Evolutionary conservation across 1,140 invertebrate species (phyloP).

Genomic region (Bemisia tabaci): DNA sequence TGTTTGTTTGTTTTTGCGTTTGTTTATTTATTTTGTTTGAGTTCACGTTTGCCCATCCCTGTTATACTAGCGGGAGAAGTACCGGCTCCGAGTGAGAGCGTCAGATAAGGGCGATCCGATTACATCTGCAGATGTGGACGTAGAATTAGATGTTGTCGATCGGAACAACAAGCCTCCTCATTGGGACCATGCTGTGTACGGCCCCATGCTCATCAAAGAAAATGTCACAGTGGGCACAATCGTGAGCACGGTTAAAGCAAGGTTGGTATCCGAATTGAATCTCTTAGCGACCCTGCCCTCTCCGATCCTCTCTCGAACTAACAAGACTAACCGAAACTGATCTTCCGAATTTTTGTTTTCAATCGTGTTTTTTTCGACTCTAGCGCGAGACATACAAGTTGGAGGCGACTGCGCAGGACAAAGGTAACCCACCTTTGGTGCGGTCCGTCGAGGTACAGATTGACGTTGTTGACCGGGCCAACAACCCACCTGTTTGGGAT

Average conservation of each 20-base stretch:
- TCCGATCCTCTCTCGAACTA: neutral
- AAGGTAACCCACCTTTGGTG: slow-evolving; percentile 82
- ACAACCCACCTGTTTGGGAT: slow-evolving; percentile 95
- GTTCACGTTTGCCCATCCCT: slow-evolving; percentile 16
- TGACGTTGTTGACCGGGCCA: slow-evolving; percentile 92
- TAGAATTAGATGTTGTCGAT: slow-evolving; percentile 94
- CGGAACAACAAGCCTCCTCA: slow-evolving; percentile 94
- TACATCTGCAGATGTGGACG: slow-evolving; percentile 83
- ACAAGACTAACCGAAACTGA: slow-evolving; percentile 43
- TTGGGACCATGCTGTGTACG: slow-evolving; percentile 85
- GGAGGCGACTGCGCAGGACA: slow-evolving; percentile 92
- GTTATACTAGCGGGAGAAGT: slow-evolving; percentile 69
- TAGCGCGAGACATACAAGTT: slow-evolving; percentile 94
- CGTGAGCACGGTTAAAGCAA: slow-evolving; percentile 91
- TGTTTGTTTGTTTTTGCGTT: slow-evolving; percentile 19
- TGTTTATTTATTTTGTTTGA: slow-evolving; percentile 21
- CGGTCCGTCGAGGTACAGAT: slow-evolving; percentile 92
- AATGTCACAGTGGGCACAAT: slow-evolving; percentile 94
- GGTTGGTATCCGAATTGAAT: slow-evolving; percentile 61
- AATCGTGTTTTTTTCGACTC: slow-evolving; percentile 40
- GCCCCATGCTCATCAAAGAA: slow-evolving; percentile 91
- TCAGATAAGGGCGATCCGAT: slow-evolving; percentile 77
- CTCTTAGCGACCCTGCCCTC: neutral
- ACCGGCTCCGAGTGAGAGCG: slow-evolving; percentile 83
- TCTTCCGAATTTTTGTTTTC: slow-evolving; percentile 36